Conservation (phyloP, 1,140 invertebrate genomes). For the Brachionus sp. region DNA sequence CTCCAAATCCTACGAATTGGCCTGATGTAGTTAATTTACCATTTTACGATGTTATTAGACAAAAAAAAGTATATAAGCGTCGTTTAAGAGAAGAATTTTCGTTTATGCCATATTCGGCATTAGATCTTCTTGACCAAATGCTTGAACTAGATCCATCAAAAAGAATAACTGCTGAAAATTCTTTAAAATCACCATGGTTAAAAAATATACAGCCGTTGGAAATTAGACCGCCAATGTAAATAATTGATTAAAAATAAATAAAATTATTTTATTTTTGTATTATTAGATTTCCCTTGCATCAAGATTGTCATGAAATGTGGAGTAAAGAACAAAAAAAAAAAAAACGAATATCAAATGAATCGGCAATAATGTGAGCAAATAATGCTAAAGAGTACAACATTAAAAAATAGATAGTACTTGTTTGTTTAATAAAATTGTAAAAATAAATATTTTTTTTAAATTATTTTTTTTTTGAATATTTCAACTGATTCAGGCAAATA, state of each 20-base stretch:
- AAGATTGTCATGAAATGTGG: slow-evolving; percentile 46
- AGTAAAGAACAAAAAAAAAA: slow-evolving; percentile 41
- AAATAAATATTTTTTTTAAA: neutral
- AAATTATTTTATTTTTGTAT: neutral
- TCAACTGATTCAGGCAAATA: no score
- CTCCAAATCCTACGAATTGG: slow-evolving; percentile 93
- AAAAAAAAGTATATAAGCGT: slow-evolving; percentile 82
- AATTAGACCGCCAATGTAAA: slow-evolving; percentile 66
- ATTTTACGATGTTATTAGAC: slow-evolving; percentile 82
- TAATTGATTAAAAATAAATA: neutral
- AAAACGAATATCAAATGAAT: neutral
- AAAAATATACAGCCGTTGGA: slow-evolving; percentile 81
- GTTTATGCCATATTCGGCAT: slow-evolving; percentile 63
- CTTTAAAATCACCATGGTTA: slow-evolving; percentile 88
- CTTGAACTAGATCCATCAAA: slow-evolving; percentile 88
- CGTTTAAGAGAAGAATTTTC: slow-evolving; percentile 79
- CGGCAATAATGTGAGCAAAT: neutral
- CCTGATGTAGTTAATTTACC: slow-evolving; percentile 91
- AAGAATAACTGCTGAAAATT: slow-evolving; percentile 87
- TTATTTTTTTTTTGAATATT: no score
- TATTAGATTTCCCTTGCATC: slow-evolving; percentile 26
- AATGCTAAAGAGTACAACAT: neutral
- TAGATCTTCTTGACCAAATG: slow-evolving; percentile 94
- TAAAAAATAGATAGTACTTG: neutral
- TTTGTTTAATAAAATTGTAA: slow-evolving; percentile 4